Evolutionary conservation across 2,113 vertebrate genomes (phyloP).

Genomic region (Centrocercus urophasianus): DNA sequence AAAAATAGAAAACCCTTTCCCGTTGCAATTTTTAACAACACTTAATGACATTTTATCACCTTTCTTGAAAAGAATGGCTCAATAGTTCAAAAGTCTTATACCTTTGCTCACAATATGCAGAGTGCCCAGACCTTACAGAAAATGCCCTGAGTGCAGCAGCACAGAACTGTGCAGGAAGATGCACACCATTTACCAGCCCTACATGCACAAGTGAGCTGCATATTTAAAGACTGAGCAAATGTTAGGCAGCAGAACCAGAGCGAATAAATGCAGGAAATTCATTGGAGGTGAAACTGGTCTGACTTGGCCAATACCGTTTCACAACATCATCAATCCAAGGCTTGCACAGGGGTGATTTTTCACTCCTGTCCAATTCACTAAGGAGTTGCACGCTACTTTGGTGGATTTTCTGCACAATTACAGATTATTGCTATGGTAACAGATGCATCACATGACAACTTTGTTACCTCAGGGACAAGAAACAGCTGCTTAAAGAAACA

Average conservation of each 20-base stretch:
- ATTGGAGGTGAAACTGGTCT: slow-evolving; percentile 36
- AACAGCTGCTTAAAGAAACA: slow-evolving; percentile 79
- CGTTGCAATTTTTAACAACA: neutral
- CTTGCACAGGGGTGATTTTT: slow-evolving; percentile 74
- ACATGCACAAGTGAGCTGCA: neutral
- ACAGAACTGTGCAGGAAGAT: neutral
- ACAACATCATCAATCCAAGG: slow-evolving; percentile 65
- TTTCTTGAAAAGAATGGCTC: neutral
- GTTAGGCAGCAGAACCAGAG: neutral
- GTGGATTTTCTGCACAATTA: slow-evolving; percentile 86
- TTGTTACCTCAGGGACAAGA: slow-evolving; percentile 83
- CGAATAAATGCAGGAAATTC: neutral
- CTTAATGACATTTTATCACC: neutral
- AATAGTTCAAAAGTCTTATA: neutral
- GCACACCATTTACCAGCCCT: neutral
- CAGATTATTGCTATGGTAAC: slow-evolving; percentile 87
- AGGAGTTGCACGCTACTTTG: slow-evolving; percentile 80
- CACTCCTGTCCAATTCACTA: slow-evolving; percentile 79
- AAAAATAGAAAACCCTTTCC: neutral
- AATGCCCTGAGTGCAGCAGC: neutral
- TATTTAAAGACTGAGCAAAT: neutral
- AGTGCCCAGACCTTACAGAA: neutral
- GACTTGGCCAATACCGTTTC: slow-evolving; percentile 52
- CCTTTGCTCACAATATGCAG: neutral
- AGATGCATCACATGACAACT: slow-evolving; percentile 78